Conservation (phyloP, 2,113 vertebrate genomes). For the Heteronetta atricapilla region DNA sequence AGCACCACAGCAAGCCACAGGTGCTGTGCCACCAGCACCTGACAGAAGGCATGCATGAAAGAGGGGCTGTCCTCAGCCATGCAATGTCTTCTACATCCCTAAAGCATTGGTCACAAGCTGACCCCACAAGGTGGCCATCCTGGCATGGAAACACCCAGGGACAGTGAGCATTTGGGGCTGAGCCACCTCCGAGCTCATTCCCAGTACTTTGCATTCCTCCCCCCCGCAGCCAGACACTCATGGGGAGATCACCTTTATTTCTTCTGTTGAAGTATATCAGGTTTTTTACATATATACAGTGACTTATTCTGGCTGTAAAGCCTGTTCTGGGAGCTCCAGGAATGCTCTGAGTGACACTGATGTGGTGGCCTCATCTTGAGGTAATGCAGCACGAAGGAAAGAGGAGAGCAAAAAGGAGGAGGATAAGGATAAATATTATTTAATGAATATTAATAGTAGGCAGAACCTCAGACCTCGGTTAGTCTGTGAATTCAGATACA, state of each 20-base stretch:
- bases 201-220: accelerated
- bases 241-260: not conserved
- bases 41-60: not conserved
- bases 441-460: not conserved
- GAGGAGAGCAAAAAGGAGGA: not conserved
- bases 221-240: not conserved
- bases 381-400: not conserved
- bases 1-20: not conserved
- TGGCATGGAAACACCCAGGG: not conserved
- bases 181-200: accelerated
- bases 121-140: not conserved
- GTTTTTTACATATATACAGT: not conserved
- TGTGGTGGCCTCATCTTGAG: not conserved
- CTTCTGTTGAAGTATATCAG: not conserved
- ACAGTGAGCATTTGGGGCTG: accelerated
- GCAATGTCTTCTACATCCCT: not conserved
- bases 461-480: not conserved
- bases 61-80: not conserved
- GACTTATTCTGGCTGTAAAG: not conserved
- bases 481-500: not conserved
- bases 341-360: not conserved
- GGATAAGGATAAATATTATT: not conserved
- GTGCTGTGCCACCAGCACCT: not conserved
- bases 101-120: not conserved
- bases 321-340: not conserved